These are phyloP conservation scores for Sarcophaga subvicina DNA, from an alignment of 2,888 invertebrate species.

Conservation along the genomic window DNA sequence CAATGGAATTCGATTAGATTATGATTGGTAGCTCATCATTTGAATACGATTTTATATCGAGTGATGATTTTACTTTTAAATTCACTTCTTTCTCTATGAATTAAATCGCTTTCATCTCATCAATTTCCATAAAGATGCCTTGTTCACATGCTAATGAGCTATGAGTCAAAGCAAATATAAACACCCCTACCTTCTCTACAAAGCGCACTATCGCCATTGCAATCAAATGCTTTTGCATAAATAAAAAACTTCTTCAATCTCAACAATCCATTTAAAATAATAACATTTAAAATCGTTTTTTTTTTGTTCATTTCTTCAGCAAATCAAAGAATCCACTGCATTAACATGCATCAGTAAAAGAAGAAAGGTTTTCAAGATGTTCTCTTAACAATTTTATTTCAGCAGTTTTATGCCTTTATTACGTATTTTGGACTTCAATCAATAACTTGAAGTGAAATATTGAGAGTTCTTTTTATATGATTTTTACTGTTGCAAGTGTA, in stretches of 20 bases:
- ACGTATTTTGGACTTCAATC: neutral
- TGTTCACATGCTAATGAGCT: no score
- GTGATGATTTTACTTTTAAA: no score
- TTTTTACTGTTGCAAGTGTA: neutral
- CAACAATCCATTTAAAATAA: neutral
- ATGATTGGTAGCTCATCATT: no score
- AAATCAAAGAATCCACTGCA: neutral
- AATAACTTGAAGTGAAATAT: neutral
- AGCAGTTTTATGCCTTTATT: neutral
- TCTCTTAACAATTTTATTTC: neutral
- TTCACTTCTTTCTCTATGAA: no score
- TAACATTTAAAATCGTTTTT: neutral
- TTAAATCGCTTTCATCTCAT: no score
- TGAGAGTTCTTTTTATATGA: neutral
- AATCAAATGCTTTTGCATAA: no score
- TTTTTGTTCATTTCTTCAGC: neutral
- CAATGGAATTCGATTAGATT: no score
- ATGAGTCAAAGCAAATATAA: no score
- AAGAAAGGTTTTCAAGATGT: neutral
- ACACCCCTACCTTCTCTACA: no score
- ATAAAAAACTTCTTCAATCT: neutral
- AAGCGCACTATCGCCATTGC: no score
- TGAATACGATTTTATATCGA: no score
- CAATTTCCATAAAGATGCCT: no score
- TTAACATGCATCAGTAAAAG: neutral